Evolutionary conservation across 2,888 invertebrate species (phyloP).

Genomic region (Netelia fuscicornis): DNA sequence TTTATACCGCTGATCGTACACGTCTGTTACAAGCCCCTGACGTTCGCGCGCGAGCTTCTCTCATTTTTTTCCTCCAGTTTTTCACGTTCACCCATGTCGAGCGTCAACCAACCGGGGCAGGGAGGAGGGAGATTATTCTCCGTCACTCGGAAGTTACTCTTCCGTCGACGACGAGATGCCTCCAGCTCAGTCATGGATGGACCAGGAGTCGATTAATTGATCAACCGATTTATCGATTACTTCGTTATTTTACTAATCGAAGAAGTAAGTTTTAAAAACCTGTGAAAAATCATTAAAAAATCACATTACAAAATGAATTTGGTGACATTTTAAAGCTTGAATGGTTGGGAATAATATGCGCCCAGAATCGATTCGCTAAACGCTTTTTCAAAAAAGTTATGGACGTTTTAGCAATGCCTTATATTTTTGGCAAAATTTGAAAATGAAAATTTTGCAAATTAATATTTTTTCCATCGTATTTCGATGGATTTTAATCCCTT

Average conservation of each 20-base stretch:
- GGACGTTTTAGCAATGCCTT: too few relatives aligned
- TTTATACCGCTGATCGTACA: slow-evolving; percentile 82
- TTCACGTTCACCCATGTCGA: slow-evolving; percentile 29
- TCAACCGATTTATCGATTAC: neutral
- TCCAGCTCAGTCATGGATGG: slow-evolving; percentile 36
- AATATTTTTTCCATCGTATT: too few relatives aligned
- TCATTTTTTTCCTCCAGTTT: slow-evolving; percentile 25
- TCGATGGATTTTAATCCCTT: too few relatives aligned
- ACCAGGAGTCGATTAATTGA: neutral
- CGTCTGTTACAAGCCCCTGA: slow-evolving; percentile 70
- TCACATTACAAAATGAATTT: too few relatives aligned
- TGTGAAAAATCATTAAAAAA: too few relatives aligned
- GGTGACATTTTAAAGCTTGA: too few relatives aligned
- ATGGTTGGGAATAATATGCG: too few relatives aligned
- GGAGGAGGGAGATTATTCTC: neutral
- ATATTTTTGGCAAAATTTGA: too few relatives aligned
- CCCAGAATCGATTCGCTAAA: too few relatives aligned
- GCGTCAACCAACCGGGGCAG: neutral
- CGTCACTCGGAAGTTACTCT: slow-evolving; percentile 55
- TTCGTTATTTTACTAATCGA: neutral
- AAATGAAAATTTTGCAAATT: too few relatives aligned
- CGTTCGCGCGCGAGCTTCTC: slow-evolving; percentile 39
- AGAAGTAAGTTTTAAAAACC: too few relatives aligned
- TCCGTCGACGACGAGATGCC: slow-evolving; percentile 5
- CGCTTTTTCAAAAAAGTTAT: too few relatives aligned